A percentile compares a stretch with the other conserved stretches of the same genome.
These are phyloP conservation scores for Mythimna ferrago DNA, from an alignment of 2,888 invertebrate species.

Conservation along the genomic window DNA sequence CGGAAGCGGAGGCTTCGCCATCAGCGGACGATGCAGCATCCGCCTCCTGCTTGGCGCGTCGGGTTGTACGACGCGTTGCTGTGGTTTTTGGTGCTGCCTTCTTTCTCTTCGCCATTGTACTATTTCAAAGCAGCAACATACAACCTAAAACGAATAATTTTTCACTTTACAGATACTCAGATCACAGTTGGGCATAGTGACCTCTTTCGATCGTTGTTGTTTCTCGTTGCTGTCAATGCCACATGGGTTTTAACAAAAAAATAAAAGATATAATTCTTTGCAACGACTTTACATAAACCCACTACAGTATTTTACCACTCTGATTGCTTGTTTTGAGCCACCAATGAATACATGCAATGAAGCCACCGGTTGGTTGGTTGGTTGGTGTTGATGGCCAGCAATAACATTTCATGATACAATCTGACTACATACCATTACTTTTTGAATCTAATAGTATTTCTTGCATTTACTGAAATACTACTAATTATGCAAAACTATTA, in stretches of 20 bases:
- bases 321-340: slow-evolving; percentile 27
- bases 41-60: slow-evolving; percentile 82
- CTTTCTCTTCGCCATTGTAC: slow-evolving; percentile 85
- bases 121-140: slow-evolving; percentile 70
- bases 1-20: slow-evolving; percentile 75
- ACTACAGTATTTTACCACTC: slow-evolving; percentile 10
- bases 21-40: slow-evolving; percentile 68
- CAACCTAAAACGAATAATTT: slow-evolving; percentile 74
- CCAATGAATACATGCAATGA: slow-evolving; percentile 60
- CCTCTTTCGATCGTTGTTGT: slow-evolving; percentile 82
- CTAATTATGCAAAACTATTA: slow-evolving; percentile 60
- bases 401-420: slow-evolving; percentile 66
- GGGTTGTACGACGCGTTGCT: slow-evolving; percentile 80
- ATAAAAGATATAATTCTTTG: slow-evolving; percentile 15
- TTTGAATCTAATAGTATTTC: slow-evolving; percentile 63
- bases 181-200: slow-evolving; percentile 72
- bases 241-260: slow-evolving; percentile 71
- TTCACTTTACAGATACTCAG: slow-evolving; percentile 59
- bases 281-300: slow-evolving; percentile 1
- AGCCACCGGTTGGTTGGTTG: slow-evolving; percentile 76
- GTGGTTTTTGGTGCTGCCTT: slow-evolving; percentile 80
- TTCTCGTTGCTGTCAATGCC: slow-evolving; percentile 79
- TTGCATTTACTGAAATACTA: slow-evolving; percentile 63
- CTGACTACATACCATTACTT: slow-evolving; percentile 80
- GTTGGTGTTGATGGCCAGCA: slow-evolving; percentile 71